phyloP scores from a whole-genome alignment of 23 tunicate species.

The Aplidium turbinatum region DNA sequence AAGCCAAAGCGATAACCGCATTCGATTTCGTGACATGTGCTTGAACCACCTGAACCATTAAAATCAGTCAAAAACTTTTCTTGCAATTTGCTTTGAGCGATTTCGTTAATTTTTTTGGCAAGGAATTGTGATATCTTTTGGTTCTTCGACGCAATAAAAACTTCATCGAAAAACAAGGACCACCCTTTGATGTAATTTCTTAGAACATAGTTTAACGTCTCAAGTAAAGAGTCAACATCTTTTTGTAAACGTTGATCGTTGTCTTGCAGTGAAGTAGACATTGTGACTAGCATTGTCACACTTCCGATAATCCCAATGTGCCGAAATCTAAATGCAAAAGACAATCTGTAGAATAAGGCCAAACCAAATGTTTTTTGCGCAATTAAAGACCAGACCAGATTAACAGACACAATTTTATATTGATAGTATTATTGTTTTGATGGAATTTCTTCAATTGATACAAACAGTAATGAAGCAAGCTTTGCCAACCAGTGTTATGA shows the following conservation, averaged over 20 bases:
- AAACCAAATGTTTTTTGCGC: neutral
- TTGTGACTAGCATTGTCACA: conserved; percentile 40
- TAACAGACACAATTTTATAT: neutral
- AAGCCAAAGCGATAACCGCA: conserved; percentile 26
- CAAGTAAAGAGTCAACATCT: conserved; percentile 25
- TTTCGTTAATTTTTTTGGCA: conserved; percentile 23
- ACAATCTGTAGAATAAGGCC: neutral
- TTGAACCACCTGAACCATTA: neutral
- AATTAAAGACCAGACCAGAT: neutral
- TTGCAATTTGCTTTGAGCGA: conserved; percentile 44
- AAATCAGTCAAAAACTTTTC: conserved; percentile 36
- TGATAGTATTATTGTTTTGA: neutral
- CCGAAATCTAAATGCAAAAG: conserved; percentile 26
- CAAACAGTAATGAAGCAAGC: no score
- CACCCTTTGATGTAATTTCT: conserved; percentile 41
- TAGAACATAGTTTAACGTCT: conserved; percentile 36
- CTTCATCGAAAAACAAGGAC: conserved; percentile 68
- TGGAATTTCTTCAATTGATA: neutral
- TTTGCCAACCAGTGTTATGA: no score
- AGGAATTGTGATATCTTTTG: conserved; percentile 1
- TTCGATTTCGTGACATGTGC: neutral
- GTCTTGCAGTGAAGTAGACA: conserved; percentile 15
- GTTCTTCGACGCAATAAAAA: conserved; percentile 4
- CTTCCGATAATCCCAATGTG: conserved; percentile 64
- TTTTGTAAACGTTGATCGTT: neutral